Conservation (phyloP, 2,797 vertebrate genomes). For the Coregonus suidteri region DNA sequence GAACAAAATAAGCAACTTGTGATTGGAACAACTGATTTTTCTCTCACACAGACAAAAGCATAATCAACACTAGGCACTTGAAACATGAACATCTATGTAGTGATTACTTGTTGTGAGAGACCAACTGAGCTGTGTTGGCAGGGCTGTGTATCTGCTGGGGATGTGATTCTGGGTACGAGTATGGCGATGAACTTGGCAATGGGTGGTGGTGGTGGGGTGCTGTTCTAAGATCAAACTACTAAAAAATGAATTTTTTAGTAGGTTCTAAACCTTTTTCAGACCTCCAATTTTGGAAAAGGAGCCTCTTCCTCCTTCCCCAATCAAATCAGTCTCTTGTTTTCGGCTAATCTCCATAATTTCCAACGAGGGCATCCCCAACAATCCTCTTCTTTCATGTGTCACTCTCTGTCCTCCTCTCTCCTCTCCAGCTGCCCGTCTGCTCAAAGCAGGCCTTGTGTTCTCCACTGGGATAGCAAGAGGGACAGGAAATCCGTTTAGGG, state of each 20-base stretch:
- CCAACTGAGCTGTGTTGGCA: constrained; percentile 23
- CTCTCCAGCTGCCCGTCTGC: constrained; percentile 7
- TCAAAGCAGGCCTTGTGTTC: constrained; percentile 10
- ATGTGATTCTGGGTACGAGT: constrained; percentile 13
- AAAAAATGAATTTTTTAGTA: background rate
- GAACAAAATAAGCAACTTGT: too few relatives aligned
- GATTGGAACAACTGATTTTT: too few relatives aligned
- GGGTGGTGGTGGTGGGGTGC: constrained; percentile 8
- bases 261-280: background rate
- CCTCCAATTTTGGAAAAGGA: background rate
- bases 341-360: constrained; percentile 8
- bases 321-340: constrained; percentile 7
- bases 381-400: background rate
- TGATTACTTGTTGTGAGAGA: background rate
- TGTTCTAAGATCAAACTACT: background rate
- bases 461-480: background rate
- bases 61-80: too few relatives aligned
- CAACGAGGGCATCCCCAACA: background rate
- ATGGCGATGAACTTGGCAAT: constrained; percentile 10
- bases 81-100: background rate
- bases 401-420: background rate
- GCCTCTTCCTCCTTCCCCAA: background rate
- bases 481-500: constrained; percentile 32
- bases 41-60: too few relatives aligned
- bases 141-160: constrained; percentile 12